Percentiles rank a stretch among this genome's conserved stretches.
Conservation (phyloP, 53 echinoderm and acorn worm genomes). For the Mesocentrotus franciscanus region DNA sequence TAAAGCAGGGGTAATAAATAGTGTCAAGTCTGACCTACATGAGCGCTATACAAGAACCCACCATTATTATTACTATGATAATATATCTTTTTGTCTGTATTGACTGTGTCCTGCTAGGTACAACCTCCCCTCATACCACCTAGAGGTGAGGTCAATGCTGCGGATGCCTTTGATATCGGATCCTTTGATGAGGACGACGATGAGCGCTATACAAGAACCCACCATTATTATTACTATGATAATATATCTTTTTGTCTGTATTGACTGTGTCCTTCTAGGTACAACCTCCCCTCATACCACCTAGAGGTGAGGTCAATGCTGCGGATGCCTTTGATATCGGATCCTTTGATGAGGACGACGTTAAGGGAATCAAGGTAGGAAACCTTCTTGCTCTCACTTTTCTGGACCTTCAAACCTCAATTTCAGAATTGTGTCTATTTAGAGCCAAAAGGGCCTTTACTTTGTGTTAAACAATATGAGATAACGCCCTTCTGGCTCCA, state of each 20-base stretch:
- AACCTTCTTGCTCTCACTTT: neutral
- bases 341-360: conserved; percentile 98
- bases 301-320: conserved; percentile 97
- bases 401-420: neutral
- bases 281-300: conserved; percentile 93
- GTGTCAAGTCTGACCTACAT: neutral
- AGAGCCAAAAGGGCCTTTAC: too few relatives aligned
- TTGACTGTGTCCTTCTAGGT: conserved; percentile 65
- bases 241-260: too few relatives aligned
- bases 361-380: conserved; percentile 91
- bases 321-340: conserved; percentile 99
- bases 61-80: too few relatives aligned
- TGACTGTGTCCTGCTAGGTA: conserved; percentile 66
- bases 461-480: too few relatives aligned
- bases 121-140: conserved; percentile 95
- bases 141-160: conserved; percentile 97
- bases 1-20: too few relatives aligned
- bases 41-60: neutral
- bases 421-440: neutral
- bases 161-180: conserved; percentile 99
- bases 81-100: too few relatives aligned
- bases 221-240: too few relatives aligned
- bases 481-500: too few relatives aligned
- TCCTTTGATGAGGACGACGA: conserved; percentile 99
- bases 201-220: neutral